These are phyloP conservation scores for Corythaixoides concolor DNA, from an alignment of 2,113 vertebrate genomes.

Conservation along the genomic window DNA sequence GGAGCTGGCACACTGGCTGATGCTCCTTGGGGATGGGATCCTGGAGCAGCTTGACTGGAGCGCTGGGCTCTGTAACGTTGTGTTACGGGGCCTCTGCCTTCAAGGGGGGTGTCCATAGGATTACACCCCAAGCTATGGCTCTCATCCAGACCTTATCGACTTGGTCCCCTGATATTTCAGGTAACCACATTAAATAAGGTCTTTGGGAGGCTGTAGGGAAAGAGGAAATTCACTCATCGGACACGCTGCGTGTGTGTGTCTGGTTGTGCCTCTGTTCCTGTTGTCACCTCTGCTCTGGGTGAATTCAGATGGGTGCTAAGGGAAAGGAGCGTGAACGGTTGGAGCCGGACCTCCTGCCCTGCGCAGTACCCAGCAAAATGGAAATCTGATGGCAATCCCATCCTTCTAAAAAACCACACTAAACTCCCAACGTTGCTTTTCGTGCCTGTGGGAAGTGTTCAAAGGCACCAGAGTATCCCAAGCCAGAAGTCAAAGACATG, in stretches of 20 bases:
- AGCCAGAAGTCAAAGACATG: accelerated
- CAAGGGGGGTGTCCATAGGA: neutral
- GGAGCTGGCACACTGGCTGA: neutral
- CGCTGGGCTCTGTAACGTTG: neutral
- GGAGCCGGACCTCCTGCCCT: neutral
- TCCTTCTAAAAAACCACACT: accelerated
- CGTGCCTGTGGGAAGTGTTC: neutral
- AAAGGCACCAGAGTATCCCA: neutral
- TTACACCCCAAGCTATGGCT: neutral
- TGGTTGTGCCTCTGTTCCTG: neutral
- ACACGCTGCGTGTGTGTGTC: accelerated
- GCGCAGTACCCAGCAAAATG: neutral
- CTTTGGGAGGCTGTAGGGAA: neutral
- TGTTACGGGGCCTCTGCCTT: accelerated
- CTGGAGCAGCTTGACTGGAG: neutral
- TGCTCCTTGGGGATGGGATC: neutral
- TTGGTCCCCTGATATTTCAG: neutral
- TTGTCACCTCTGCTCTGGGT: neutral
- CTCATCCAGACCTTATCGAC: neutral
- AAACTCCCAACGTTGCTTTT: neutral
- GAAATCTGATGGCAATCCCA: neutral
- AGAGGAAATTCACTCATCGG: neutral
- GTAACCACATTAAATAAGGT: neutral
- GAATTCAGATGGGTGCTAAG: neutral
- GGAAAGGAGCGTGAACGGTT: accelerated